Base-by-base conservation (phyloP, 2,797 vertebrate species). In the Chrysolophus pictus region DNA sequence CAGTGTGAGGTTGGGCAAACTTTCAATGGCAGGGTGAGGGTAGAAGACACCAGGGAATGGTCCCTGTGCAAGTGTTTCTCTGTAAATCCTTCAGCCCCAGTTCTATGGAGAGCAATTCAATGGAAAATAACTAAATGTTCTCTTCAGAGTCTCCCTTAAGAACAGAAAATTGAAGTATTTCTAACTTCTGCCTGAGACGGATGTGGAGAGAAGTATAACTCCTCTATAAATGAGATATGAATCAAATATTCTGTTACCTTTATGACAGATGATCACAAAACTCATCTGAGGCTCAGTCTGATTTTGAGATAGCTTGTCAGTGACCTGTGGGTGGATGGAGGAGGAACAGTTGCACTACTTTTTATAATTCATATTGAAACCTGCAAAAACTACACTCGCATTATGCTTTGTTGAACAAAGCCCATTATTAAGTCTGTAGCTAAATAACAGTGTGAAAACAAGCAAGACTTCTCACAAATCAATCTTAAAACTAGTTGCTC, bases 291-390 rank as follows among this genome's bases (percentile, higher is more conserved):
- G 64, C 56, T 78, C 24, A 3, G 9, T 9, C 58, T 74, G 60
- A 79, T 87, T 94, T 86, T 91, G 68, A 93, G 26, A 68, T 37
- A 64, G 16, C 39, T 47, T 91, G 44, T 67, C 13, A 1, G 78
- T 91, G 69, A 88, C 39, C 35, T 46, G 77, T 94, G 60, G 64
- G 77, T 87, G 46, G 90, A 70, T 75, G 71, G 16, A 59, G 35
- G 24, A 84, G 73, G 37, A 94, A 55, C 14, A 81, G 74, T 39
- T 62, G 17, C 55, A 51, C 28, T 86, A 63, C 88, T 92, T 78
- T 76, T 90, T 76, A 58, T 84, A 81, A 73, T 70, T 87, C 49
- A 37, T 86, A 84, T 21, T 39, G 59, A 92, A 92, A 79, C 24
- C 17, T 73, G 5, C 12, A 90, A 60, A 77, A 94, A 93, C 15